Evolutionary conservation across 1,140 invertebrate genomes (phyloP).

Genomic region (Pseudomyrmex sp.): DNA sequence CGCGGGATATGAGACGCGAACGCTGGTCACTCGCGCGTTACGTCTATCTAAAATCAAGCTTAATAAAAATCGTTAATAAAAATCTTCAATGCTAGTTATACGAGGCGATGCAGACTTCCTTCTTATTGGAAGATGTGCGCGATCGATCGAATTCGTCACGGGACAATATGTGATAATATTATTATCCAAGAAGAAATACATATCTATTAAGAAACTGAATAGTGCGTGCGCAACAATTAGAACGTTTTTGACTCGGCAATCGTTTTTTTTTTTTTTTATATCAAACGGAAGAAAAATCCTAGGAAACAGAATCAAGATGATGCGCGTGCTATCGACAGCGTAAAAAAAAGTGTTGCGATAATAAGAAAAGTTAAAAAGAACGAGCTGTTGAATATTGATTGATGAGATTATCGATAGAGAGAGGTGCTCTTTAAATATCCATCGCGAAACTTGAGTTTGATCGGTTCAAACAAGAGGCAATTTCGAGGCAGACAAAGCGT

Average conservation of each 20-base stretch:
- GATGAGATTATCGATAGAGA: background rate
- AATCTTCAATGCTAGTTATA: conserved; percentile 10
- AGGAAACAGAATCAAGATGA: background rate
- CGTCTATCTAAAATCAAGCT: conserved; percentile 56
- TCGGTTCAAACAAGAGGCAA: conserved; percentile 26
- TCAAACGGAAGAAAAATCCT: background rate
- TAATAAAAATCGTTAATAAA: conserved; percentile 73
- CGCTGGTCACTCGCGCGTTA: conserved; percentile 1
- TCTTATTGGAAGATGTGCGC: conserved; percentile 37
- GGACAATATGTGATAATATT: background rate
- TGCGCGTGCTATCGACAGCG: background rate
- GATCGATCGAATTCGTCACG: background rate
- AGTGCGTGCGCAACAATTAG: background rate
- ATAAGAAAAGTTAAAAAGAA: conserved; percentile 5
- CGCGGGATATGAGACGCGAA: conserved; percentile 16
- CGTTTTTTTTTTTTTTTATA: too few relatives aligned
- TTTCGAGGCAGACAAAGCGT: background rate
- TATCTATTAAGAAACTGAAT: background rate
- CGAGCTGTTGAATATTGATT: background rate
- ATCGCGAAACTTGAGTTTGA: conserved; percentile 19
- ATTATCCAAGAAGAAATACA: background rate
- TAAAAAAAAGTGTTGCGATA: background rate
- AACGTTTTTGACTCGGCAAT: background rate
- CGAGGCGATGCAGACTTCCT: background rate
- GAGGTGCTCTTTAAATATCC: conserved; percentile 20